phyloP scores from a whole-genome alignment of 2,797 vertebrate genomes.

The Cuniculus paca region DNA sequence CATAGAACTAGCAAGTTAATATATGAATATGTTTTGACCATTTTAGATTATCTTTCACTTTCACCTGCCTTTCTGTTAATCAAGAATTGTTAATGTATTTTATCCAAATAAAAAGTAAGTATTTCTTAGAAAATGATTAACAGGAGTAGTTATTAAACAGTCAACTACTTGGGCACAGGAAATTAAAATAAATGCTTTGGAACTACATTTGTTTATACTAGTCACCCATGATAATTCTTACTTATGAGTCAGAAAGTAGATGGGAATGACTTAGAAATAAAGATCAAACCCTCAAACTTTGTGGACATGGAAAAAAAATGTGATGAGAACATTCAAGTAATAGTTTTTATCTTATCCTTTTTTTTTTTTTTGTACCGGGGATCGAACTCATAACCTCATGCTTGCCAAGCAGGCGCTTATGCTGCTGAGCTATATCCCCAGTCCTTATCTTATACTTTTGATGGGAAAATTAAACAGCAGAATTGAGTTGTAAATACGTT shows the following conservation, averaged over 20 bases:
- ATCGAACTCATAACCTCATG: too few relatives aligned
- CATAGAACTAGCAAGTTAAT: not conserved
- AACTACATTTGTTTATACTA: slow-evolving; percentile 16
- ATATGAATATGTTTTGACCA: slow-evolving; percentile 9
- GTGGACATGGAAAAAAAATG: slow-evolving; percentile 29
- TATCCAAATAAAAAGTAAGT: slow-evolving; percentile 37
- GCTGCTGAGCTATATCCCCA: too few relatives aligned
- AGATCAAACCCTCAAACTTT: slow-evolving; percentile 56
- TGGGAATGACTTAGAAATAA: slow-evolving; percentile 39
- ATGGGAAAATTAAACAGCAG: slow-evolving; percentile 24
- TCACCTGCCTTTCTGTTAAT: not conserved
- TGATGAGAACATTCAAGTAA: not conserved
- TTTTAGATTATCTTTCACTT: slow-evolving; percentile 32
- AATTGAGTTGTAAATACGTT: not conserved
- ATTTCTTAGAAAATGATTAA: slow-evolving; percentile 50
- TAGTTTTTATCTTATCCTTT: not conserved
- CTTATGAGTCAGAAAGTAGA: not conserved
- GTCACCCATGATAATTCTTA: not conserved
- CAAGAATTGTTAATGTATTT: not conserved
- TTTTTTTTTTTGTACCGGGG: too few relatives aligned
- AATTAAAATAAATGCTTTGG: slow-evolving; percentile 60
- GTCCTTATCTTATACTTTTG: not conserved
- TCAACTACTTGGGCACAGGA: slow-evolving; percentile 35
- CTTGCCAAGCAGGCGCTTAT: too few relatives aligned
- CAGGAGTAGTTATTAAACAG: slow-evolving; percentile 36